phyloP scores from a whole-genome alignment of 2,888 invertebrate species.

The Oxytorus armatus region DNA sequence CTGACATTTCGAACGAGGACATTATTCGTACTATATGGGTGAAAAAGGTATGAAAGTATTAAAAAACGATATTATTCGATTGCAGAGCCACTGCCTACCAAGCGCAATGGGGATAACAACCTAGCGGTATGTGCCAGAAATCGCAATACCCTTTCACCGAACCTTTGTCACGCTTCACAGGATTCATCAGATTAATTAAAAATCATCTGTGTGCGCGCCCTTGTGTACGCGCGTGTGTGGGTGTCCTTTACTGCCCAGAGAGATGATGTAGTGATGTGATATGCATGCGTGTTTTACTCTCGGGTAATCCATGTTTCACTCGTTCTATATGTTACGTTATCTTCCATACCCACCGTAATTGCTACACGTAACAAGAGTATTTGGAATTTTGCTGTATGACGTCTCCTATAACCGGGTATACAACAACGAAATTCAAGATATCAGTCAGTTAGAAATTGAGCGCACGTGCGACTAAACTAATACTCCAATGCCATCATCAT shows the following conservation, averaged over 20 bases:
- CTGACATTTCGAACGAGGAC: neutral
- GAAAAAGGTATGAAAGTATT: neutral
- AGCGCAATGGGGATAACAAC: neutral
- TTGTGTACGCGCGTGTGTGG: too few relatives aligned
- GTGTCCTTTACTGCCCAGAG: neutral
- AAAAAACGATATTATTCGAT: neutral
- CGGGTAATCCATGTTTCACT: neutral
- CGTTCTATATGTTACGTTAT: neutral
- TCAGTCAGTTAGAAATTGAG: too few relatives aligned
- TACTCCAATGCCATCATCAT: too few relatives aligned
- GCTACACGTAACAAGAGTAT: neutral
- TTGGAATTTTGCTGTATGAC: too few relatives aligned
- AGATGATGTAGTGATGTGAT: neutral
- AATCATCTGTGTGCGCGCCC: conserved; percentile 7
- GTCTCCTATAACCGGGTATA: neutral
- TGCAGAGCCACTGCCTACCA: conserved; percentile 17
- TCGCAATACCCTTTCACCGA: neutral
- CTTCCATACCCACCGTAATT: neutral
- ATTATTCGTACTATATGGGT: conserved; percentile 1
- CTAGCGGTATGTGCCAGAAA: neutral
- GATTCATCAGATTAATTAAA: conserved; percentile 28
- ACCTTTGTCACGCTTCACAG: conserved; percentile 17
- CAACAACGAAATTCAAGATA: too few relatives aligned
- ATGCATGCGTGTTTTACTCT: conserved; percentile 7
- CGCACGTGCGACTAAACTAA: too few relatives aligned